Base-by-base conservation (phyloP, 2,797 vertebrate species). In the Pseudomugil gertrudae region DNA sequence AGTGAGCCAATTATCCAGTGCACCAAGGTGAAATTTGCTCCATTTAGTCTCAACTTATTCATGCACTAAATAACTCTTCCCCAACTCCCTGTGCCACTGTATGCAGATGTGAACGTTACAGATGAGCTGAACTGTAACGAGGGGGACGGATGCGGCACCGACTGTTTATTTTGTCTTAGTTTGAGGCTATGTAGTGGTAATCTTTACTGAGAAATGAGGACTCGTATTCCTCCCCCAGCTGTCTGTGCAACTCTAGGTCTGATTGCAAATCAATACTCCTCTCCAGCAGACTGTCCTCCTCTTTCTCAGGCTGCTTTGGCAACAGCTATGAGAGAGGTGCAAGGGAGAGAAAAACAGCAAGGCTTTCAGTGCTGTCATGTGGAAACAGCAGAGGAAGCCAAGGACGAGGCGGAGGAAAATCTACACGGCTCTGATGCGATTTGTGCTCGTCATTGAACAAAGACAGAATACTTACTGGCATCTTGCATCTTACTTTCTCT, bases 291-390 rank as follows among this genome's bases (percentile, higher is more conserved):
- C 59, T 74, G 66, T 66, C 52, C 57, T 63, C 78, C 55, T 69
- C 55, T 67, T 58, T 59, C 5, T 66, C 66, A 35, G 9, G 69
- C 78, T 79, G 83, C 85, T 88, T 76, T 76, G 65, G 78, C 62
- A 78, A 79, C 71, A 50, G 76, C 67, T 65, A 64, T 64, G 57
- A 66, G 67, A 80, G 77, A 86, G 78, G 84, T 79, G 83, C 4
- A 4, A 82, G 68, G 53, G 66, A 75, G 68, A 75, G 51, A 73
- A 64, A 78, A 79, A 67, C 63, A 74, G 65, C 17, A 15, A 83
- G 57, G 69, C 81, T 86, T 85, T 85, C 77, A 87, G 26, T 70
- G 72, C 79, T 68, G 66, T 86, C 84, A 81, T 76, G 87, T 84
- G 87, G 83, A 87, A 89, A 87, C 66, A 62, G 57, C 7, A 7